Conservation (phyloP, 1,140 invertebrate genomes). For the Chironomus striatipennis region DNA sequence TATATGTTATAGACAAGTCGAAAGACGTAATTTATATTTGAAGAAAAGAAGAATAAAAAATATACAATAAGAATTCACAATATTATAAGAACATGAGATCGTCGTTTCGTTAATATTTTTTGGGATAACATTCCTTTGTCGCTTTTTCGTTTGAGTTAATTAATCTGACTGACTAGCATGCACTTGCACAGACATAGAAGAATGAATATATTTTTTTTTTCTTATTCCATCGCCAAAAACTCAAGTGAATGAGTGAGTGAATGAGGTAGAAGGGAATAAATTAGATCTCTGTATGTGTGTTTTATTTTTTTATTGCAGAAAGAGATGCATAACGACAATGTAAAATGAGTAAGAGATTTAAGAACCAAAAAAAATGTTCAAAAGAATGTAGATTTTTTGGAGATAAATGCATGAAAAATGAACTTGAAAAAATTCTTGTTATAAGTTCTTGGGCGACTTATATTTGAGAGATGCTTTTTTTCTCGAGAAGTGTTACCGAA, state of each 20-base stretch:
- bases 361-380: too few species aligned
- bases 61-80: slow-evolving; percentile 14
- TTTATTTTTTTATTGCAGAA: neutral
- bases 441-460: too few species aligned
- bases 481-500: too few species aligned
- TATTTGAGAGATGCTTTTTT: too few species aligned
- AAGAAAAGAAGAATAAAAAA: slow-evolving; percentile 6
- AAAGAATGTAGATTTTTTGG: too few species aligned
- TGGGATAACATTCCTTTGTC: slow-evolving; percentile 12
- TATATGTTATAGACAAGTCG: slow-evolving; percentile 12
- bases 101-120: neutral
- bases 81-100: slow-evolving; percentile 9
- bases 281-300: neutral
- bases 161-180: slow-evolving; percentile 15
- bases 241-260: neutral
- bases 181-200: slow-evolving; percentile 17
- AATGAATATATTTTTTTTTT: neutral
- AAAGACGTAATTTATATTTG: slow-evolving; percentile 14
- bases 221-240: too few species aligned
- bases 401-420: too few species aligned
- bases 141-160: slow-evolving; percentile 13
- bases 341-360: neutral
- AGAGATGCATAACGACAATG: neutral
- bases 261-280: neutral
- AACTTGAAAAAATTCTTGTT: too few species aligned